Evolutionary conservation across 2,888 invertebrate genomes (phyloP).

Genomic region (Parapristionchus giblindavisi): DNA sequence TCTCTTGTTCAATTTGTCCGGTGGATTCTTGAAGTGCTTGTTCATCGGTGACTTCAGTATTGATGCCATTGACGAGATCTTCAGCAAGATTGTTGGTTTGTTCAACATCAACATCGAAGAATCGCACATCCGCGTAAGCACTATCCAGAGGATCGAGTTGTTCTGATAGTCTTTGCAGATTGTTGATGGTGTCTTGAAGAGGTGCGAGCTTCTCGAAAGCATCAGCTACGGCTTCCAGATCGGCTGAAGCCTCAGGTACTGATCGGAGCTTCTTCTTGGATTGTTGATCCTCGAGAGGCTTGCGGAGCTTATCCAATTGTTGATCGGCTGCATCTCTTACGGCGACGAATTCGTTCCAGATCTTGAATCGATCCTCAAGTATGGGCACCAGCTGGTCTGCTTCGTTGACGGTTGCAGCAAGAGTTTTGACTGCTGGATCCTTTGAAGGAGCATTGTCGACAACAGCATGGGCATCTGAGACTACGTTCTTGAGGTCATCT

Average conservation of each 20-base stretch:
- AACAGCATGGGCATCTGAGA: neutral
- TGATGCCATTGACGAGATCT: slow-evolving; percentile 26
- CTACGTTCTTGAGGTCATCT: neutral
- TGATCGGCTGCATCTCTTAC: slow-evolving; percentile 53
- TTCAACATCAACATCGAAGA: slow-evolving; percentile 58
- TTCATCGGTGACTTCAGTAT: slow-evolving; percentile 4
- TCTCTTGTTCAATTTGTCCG: slow-evolving; percentile 48
- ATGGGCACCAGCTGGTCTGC: slow-evolving; percentile 38
- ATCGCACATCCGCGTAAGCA: slow-evolving; percentile 57
- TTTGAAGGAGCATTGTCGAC: neutral
- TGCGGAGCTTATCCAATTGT: slow-evolving; percentile 47
- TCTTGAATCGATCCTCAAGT: slow-evolving; percentile 48
- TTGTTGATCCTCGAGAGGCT: slow-evolving; percentile 42
- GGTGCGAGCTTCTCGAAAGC: slow-evolving; percentile 42
- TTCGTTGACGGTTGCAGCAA: slow-evolving; percentile 15
- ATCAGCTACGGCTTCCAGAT: slow-evolving; percentile 41
- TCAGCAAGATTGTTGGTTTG: slow-evolving; percentile 55
- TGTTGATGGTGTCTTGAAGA: slow-evolving; percentile 44
- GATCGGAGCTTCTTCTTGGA: slow-evolving; percentile 39
- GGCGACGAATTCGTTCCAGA: slow-evolving; percentile 52
- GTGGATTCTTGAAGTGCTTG: slow-evolving; percentile 49
- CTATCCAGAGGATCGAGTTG: slow-evolving; percentile 49
- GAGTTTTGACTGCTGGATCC: neutral
- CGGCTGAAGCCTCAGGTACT: slow-evolving; percentile 41
- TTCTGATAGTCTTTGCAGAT: slow-evolving; percentile 46